Conservation (phyloP, 2,113 vertebrate genomes). For the Elaphurus davidianus region DNA sequence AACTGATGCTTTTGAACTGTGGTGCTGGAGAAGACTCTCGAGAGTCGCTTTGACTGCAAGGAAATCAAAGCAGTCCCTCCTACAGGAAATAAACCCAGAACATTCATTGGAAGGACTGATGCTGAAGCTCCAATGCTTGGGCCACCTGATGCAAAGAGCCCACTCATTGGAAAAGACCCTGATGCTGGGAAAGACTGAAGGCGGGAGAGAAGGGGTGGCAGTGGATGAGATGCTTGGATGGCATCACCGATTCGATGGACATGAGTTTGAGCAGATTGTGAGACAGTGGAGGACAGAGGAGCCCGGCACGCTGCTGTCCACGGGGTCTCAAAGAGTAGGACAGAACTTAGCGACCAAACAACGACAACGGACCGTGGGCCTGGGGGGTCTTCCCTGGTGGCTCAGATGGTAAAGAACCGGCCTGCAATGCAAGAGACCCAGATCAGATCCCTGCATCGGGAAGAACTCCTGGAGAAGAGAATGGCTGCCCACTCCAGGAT, state of each 20-base stretch:
- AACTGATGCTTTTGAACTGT: background rate
- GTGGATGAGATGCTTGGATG: background rate
- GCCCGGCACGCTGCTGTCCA: background rate
- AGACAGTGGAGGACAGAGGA: background rate
- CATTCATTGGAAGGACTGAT: background rate
- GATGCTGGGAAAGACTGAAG: background rate
- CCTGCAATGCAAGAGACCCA: background rate
- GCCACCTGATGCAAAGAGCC: background rate
- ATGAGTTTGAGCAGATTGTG: background rate
- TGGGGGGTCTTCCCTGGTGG: rapidly evolving
- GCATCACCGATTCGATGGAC: background rate
- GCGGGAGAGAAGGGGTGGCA: background rate
- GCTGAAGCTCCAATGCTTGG: background rate
- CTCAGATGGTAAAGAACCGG: background rate
- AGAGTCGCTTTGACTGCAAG: background rate
- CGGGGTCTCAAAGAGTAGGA: background rate
- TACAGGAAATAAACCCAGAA: background rate
- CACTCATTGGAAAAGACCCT: background rate
- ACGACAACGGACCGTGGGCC: background rate
- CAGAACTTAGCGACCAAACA: too few relatives aligned
- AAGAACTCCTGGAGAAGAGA: background rate
- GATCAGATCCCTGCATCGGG: background rate
- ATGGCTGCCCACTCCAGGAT: background rate
- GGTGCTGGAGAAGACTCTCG: background rate
- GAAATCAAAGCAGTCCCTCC: background rate